Evolutionary conservation across 2,888 invertebrate species (phyloP).

Genomic region (Tribolium freemani): DNA sequence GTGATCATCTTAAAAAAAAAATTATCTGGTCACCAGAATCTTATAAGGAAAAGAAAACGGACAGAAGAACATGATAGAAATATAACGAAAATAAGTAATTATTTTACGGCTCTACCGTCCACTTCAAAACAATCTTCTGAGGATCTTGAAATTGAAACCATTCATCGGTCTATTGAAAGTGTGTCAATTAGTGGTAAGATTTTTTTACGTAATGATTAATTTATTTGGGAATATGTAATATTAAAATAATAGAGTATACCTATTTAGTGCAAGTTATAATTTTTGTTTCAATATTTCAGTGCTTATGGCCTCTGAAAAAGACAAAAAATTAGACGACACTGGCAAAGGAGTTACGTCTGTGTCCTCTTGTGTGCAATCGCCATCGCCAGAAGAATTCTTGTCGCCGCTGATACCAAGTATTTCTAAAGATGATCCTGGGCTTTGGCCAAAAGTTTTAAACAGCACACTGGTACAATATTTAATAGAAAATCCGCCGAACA

Average conservation of each 20-base stretch:
- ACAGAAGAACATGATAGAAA: constrained; percentile 41
- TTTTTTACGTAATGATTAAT: constrained; percentile 2
- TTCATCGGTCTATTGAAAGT: constrained; percentile 16
- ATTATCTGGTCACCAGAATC: no score
- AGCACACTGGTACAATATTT: no score
- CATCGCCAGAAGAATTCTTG: no score
- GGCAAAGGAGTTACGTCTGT: constrained; percentile 37
- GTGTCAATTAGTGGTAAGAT: constrained; percentile 3
- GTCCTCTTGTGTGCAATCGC: no score
- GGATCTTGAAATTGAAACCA: constrained; percentile 26
- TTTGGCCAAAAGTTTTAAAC: no score
- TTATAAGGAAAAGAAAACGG: constrained; percentile 40
- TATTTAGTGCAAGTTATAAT: no score
- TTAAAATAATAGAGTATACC: background rate
- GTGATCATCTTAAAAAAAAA: constrained; percentile 1
- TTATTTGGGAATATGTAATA: background rate
- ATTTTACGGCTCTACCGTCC: constrained; percentile 39
- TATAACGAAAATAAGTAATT: constrained; percentile 33
- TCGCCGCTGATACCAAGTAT: no score
- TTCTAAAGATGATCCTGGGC: no score
- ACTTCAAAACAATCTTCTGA: constrained; percentile 21
- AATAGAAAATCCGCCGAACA: constrained; percentile 48
- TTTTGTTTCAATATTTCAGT: no score
- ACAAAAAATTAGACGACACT: constrained; percentile 1
- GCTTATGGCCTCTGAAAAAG: background rate